Evolutionary conservation across 2,113 vertebrate genomes (phyloP).

Genomic region (Microcebus tavaratra): DNA sequence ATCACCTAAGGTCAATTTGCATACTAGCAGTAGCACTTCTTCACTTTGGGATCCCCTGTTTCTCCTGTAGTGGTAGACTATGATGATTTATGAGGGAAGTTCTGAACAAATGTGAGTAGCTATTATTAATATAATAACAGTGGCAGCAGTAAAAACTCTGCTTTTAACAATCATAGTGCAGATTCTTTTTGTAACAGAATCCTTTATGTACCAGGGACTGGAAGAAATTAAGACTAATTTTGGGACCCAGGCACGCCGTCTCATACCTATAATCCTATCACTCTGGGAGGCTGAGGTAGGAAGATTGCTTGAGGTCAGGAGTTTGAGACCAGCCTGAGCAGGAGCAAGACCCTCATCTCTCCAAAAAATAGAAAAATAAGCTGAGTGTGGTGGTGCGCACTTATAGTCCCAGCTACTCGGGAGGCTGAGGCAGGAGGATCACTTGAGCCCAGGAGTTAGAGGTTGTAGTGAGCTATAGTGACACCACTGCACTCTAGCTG

Average conservation of each 20-base stretch:
- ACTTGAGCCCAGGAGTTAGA: too few relatives aligned
- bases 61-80: not conserved
- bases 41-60: not conserved
- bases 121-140: not conserved
- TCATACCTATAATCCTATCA: too few relatives aligned
- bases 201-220: not conserved
- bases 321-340: too few relatives aligned
- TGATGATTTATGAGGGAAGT: not conserved
- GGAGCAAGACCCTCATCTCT: too few relatives aligned
- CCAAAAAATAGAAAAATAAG: too few relatives aligned
- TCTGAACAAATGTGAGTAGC: slow-evolving; percentile 19
- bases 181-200: slow-evolving; percentile 7
- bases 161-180: not conserved
- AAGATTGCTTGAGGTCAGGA: too few relatives aligned
- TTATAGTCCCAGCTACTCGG: too few relatives aligned
- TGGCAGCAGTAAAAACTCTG: not conserved
- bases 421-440: too few relatives aligned
- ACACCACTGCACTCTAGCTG: too few relatives aligned
- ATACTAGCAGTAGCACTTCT: not conserved
- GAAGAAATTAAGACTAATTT: slow-evolving; percentile 32
- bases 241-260: not conserved
- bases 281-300: too few relatives aligned
- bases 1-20: not conserved
- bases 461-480: too few relatives aligned
- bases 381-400: too few relatives aligned